These are phyloP conservation scores for Polypedilum pembai DNA, from an alignment of 1,140 invertebrate species.

Conservation along the genomic window DNA sequence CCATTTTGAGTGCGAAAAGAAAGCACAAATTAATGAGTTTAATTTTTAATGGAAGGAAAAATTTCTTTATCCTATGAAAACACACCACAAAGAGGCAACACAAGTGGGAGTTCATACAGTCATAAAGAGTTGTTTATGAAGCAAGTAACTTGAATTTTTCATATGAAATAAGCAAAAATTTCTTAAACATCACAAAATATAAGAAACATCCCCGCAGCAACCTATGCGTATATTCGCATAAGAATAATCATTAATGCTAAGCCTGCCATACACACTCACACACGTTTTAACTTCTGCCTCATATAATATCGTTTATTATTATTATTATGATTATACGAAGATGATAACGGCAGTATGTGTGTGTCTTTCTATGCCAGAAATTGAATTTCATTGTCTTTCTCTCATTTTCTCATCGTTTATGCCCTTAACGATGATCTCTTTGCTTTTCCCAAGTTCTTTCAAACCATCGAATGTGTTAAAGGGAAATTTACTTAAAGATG, in stretches of 20 bases:
- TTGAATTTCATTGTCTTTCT: slow-evolving; percentile 14
- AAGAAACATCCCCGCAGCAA: neutral
- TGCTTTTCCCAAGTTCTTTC: neutral
- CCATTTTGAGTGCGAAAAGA: no score
- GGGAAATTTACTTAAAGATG: neutral
- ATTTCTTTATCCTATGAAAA: neutral
- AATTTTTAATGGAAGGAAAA: slow-evolving; percentile 3
- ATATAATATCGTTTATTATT: slow-evolving; percentile 17
- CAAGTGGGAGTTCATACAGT: neutral
- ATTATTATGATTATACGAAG: neutral
- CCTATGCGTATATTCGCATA: slow-evolving; percentile 5
- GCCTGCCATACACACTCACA: neutral
- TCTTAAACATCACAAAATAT: neutral
- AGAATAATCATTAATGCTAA: slow-evolving; percentile 13
- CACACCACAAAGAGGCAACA: neutral
- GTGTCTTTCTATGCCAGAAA: neutral
- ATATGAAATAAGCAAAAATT: neutral
- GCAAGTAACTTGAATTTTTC: no score
- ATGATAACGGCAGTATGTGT: neutral
- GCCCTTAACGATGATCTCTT: neutral
- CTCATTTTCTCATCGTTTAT: slow-evolving; percentile 18
- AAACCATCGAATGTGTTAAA: slow-evolving; percentile 13
- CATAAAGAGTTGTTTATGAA: no score
- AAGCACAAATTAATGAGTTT: slow-evolving; percentile 1
- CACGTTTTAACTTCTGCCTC: neutral